These are phyloP conservation scores for Marisa cornuarietis DNA, from an alignment of 1,140 invertebrate genomes.

Conservation along the genomic window DNA sequence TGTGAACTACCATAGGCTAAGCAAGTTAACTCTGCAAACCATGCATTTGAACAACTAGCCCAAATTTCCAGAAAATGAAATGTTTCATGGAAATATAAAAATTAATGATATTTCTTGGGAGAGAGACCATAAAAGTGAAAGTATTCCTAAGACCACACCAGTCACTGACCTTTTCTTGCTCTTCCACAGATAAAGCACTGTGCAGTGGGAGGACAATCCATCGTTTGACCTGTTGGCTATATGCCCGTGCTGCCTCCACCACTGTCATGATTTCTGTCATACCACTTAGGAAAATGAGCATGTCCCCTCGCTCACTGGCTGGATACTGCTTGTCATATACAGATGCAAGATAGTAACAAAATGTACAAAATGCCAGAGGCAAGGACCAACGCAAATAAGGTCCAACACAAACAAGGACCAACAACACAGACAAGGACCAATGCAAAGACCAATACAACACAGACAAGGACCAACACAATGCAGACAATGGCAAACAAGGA, in stretches of 20 bases:
- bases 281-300: conserved; percentile 96
- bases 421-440: neutral
- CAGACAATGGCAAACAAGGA: no score
- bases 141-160: no score
- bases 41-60: no score
- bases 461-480: no score
- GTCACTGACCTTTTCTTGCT: conserved; percentile 89
- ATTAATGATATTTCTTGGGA: no score
- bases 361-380: neutral
- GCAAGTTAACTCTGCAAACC: no score
- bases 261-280: conserved; percentile 93
- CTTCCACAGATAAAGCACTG: conserved; percentile 88
- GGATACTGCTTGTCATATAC: conserved; percentile 58
- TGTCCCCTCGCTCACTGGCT: conserved; percentile 89
- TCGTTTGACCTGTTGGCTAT: conserved; percentile 80
- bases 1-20: no score
- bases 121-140: no score
- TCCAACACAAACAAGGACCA: neutral
- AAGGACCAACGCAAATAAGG: neutral
- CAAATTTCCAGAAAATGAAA: no score
- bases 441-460: no score
- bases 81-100: no score
- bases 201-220: conserved; percentile 98
- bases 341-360: conserved; percentile 18
- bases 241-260: conserved; percentile 86